Percentiles rank a stretch among this genome's conserved stretches.
phyloP scores from a whole-genome alignment of 2,888 invertebrate genomes.

The Drosophila melanocephala region DNA sequence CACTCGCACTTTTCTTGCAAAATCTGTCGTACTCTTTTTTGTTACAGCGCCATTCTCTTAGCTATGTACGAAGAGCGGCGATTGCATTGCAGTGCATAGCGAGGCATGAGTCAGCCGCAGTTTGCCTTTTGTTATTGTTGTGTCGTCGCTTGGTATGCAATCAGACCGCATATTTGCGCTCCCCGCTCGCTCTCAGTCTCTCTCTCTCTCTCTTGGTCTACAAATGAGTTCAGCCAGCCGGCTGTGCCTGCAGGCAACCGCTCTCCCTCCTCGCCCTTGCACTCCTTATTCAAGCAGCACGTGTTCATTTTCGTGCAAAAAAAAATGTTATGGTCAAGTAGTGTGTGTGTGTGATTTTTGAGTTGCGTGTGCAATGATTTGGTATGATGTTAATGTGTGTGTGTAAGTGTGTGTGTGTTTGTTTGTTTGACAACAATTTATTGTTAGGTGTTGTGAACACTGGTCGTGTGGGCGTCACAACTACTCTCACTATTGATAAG shows the following conservation, averaged over 20 bases:
- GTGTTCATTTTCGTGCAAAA: slow-evolving; percentile 78
- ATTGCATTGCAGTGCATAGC: slow-evolving; percentile 33
- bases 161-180: slow-evolving; percentile 36
- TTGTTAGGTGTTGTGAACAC: slow-evolving; percentile 52
- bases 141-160: slow-evolving; percentile 59
- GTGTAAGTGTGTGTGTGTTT: slow-evolving; percentile 27
- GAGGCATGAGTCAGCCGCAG: slow-evolving; percentile 55
- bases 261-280: slow-evolving; percentile 39
- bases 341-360: slow-evolving; percentile 14
- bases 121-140: slow-evolving; percentile 67
- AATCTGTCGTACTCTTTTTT: slow-evolving; percentile 27
- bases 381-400: not conserved
- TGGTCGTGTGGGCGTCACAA: slow-evolving; percentile 31
- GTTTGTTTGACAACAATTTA: slow-evolving; percentile 71
- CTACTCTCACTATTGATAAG: slow-evolving; percentile 34
- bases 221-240: slow-evolving; percentile 38
- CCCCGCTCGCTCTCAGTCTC: not conserved
- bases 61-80: slow-evolving; percentile 54
- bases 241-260: slow-evolving; percentile 57
- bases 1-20: slow-evolving; percentile 56
- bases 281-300: slow-evolving; percentile 63
- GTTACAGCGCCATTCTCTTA: slow-evolving; percentile 35
- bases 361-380: slow-evolving; percentile 28
- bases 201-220: not conserved
- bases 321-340: slow-evolving; percentile 45